These are phyloP conservation scores for Balaenoptera acutorostrata DNA, from an alignment of 2,113 vertebrate genomes.

Conservation along the genomic window DNA sequence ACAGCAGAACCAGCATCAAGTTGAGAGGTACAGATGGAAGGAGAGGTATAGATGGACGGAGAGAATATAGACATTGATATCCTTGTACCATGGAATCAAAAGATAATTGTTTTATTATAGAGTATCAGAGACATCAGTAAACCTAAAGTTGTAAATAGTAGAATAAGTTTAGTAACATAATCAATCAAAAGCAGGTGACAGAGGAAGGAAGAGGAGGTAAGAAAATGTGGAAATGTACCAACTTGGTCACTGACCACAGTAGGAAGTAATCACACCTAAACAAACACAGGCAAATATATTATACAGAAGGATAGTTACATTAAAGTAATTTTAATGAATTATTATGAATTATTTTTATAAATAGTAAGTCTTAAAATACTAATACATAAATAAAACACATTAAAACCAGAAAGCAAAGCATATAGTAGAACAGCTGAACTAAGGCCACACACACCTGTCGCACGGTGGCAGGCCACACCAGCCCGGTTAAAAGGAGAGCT, in stretches of 20 bases:
- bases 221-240: neutral
- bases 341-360: too few species aligned
- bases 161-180: neutral
- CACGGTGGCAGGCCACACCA: neutral
- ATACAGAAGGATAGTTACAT: neutral
- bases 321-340: too few species aligned
- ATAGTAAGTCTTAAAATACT: neutral
- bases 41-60: neutral
- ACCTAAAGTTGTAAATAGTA: neutral
- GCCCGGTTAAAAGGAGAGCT: accelerated
- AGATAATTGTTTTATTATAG: neutral
- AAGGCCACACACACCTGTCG: neutral
- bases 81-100: neutral
- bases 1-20: neutral
- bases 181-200: neutral
- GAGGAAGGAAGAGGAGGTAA: neutral
- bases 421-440: neutral
- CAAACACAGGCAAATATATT: neutral
- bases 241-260: neutral
- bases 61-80: neutral
- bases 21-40: neutral
- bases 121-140: neutral
- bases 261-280: neutral
- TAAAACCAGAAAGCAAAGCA: neutral
- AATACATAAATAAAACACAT: neutral